These are phyloP conservation scores for Muscina levida DNA, from an alignment of 2,888 invertebrate species.

Conservation along the genomic window DNA sequence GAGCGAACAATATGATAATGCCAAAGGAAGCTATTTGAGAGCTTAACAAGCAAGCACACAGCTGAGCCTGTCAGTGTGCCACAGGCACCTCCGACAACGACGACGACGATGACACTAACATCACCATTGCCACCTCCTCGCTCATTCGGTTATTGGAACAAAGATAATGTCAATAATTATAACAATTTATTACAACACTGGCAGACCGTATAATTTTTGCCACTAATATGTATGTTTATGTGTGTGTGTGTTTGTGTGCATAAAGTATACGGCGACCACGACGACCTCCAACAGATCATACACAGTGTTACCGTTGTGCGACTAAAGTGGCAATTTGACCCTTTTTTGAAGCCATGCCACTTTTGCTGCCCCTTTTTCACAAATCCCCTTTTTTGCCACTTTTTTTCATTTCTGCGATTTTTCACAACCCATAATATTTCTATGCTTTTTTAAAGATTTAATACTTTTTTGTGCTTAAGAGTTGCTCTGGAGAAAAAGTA, in stretches of 20 bases:
- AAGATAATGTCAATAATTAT: slow-evolving; percentile 16
- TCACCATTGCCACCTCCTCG: neutral
- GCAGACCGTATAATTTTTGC: neutral
- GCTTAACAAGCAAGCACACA: neutral
- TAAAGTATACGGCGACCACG: neutral
- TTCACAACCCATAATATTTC: too few relatives aligned
- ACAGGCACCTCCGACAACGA: neutral
- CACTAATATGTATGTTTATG: neutral
- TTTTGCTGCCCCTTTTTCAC: too few relatives aligned
- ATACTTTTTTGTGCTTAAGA: too few relatives aligned
- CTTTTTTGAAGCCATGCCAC: too few relatives aligned
- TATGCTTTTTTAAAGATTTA: too few relatives aligned
- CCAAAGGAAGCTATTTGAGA: neutral
- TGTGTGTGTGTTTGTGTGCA: too few relatives aligned
- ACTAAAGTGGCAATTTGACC: too few relatives aligned
- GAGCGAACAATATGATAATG: neutral
- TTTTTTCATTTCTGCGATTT: too few relatives aligned
- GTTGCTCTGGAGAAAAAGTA: too few relatives aligned
- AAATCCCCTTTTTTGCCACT: too few relatives aligned
- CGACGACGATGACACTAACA: too few relatives aligned
- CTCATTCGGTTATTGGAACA: neutral
- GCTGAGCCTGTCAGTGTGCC: neutral
- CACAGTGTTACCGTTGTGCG: too few relatives aligned
- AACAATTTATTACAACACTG: slow-evolving; percentile 9
- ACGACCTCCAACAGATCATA: slow-evolving; percentile 13